These are phyloP conservation scores for Sebastes dallii DNA, from an alignment of 2,797 vertebrate species.

Conservation along the genomic window DNA sequence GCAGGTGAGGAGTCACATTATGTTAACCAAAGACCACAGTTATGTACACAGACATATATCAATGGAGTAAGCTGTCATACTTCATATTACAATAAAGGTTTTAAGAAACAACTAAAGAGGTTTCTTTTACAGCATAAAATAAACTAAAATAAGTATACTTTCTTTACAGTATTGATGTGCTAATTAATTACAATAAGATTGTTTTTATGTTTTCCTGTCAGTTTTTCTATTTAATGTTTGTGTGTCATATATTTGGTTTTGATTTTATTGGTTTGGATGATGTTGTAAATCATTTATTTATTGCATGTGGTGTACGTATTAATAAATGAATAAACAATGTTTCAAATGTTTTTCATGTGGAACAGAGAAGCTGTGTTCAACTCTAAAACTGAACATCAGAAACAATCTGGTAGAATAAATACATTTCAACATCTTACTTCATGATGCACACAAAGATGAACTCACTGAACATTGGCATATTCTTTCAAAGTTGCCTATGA, in stretches of 20 bases:
- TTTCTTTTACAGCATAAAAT: not conserved
- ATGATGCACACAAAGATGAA: not conserved
- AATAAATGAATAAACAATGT: not conserved
- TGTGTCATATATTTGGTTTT: not conserved
- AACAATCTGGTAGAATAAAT: not conserved
- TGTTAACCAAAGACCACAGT: not conserved
- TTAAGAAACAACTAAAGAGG: not conserved
- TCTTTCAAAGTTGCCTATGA: not conserved
- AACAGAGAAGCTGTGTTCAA: too few relatives aligned
- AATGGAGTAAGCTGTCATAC: not conserved
- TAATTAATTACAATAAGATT: not conserved
- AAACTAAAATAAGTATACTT: not conserved
- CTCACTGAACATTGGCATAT: too few relatives aligned
- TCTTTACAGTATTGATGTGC: not conserved
- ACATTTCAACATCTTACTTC: not conserved
- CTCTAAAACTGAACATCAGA: not conserved
- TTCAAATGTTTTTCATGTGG: not conserved
- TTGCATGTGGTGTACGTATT: not conserved
- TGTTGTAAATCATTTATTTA: not conserved
- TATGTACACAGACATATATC: not conserved
- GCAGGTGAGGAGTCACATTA: not conserved
- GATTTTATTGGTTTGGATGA: not conserved
- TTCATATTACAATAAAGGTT: not conserved
- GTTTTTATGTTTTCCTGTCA: not conserved
- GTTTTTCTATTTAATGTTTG: not conserved